Base-by-base conservation (phyloP, 2,888 invertebrate species). In the Itoplectis maculator region DNA sequence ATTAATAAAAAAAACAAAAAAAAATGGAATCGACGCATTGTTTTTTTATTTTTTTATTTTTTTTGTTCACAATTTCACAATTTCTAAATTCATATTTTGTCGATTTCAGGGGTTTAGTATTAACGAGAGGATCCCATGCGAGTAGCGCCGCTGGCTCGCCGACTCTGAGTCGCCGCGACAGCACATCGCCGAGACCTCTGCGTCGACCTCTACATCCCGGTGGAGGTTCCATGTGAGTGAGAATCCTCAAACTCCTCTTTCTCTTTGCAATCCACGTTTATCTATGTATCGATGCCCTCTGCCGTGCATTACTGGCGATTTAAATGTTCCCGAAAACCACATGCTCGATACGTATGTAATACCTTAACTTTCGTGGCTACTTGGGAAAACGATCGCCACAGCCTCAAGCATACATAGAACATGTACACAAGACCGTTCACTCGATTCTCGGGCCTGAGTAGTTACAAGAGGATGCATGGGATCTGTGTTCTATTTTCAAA, bases 171-270 rank as follows among this genome's bases (percentile, higher is more conserved):
- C 91, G 92, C 79, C 92, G 92, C 59, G 92, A 92, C 83, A 92
- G 91, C 81, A 92, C 91, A 54, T 93, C 92, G 18, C 92, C 92
- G 35, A 89, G 92, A 85, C 91, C 91, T 42, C 80, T 92, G 79
- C 92, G 92, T 81, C 88, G 92, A 79, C 91, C 92, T 49, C 86
- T 92, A 73, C 91, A 92, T 87, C 92, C 92, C 35, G 91, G 92
- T 80, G 92, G 92, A 85, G 92, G 92, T 88, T 92, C 93, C 87
- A 92, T 93, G 92, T 93, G 92, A 93, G 92, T 93, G 89, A 88
- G 87, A 91, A 90, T 90, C 83, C 89, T 90, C 88, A 89, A 90
- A 88, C 89, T 88, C 87, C 87, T 90, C 87, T 88, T 91, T 88
- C 82, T 89, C 87, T 87, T 91, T 86, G 84, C 89, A 86, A 87